Conservation (phyloP, 2,113 vertebrate genomes). For the Pedetes capensis region DNA sequence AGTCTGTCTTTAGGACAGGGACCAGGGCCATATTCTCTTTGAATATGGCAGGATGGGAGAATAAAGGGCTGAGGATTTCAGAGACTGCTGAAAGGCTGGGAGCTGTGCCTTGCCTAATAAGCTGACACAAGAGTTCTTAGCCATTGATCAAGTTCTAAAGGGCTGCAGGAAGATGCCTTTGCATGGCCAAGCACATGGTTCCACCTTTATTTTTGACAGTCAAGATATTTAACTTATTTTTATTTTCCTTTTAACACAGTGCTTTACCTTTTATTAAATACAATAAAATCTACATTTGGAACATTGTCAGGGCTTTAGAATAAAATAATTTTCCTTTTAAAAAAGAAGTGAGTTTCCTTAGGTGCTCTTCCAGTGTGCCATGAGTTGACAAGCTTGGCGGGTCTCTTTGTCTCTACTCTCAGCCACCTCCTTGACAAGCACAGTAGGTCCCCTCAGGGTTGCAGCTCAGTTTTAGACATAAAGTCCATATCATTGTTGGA, state of each 20-base stretch:
- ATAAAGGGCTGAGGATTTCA: not conserved
- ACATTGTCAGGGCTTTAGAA: not conserved
- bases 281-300: not conserved
- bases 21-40: too few species aligned
- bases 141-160: not conserved
- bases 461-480: not conserved
- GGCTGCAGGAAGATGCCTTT: not conserved
- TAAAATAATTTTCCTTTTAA: too few species aligned
- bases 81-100: not conserved
- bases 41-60: fast-evolving
- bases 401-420: not conserved
- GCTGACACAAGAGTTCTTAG: fast-evolving
- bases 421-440: too few species aligned
- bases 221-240: not conserved
- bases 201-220: not conserved
- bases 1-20: not conserved
- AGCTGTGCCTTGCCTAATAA: not conserved
- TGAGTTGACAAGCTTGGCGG: not conserved
- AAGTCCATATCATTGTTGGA: not conserved
- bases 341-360: not conserved
- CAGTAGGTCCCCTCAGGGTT: not conserved
- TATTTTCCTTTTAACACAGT: not conserved
- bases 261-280: not conserved
- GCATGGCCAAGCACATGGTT: not conserved
- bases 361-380: too few species aligned